A percentile compares a stretch with the other conserved stretches of the same genome.
These are phyloP conservation scores for Astyanax mexicanus DNA, from an alignment of 2,797 vertebrate genomes.

Conservation along the genomic window DNA sequence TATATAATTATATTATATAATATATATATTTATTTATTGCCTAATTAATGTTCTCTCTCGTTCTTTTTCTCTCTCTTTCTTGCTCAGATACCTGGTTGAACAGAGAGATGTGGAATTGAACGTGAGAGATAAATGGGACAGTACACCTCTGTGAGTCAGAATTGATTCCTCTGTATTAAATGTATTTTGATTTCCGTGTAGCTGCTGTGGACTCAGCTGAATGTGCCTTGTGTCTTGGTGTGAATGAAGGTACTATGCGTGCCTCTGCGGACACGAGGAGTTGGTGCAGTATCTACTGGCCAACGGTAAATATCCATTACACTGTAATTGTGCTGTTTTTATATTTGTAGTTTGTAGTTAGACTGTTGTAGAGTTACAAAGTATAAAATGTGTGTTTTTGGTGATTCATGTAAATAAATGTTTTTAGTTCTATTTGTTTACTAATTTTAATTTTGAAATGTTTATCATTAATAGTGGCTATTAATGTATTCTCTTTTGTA, in stretches of 20 bases:
- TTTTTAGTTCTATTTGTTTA: too few relatives aligned
- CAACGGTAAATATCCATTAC: conserved; percentile 87
- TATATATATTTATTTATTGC: too few relatives aligned
- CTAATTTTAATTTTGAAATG: too few relatives aligned
- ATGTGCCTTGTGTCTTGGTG: not conserved
- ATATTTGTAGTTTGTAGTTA: too few relatives aligned
- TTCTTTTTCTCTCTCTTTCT: conserved; percentile 7
- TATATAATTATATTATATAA: too few relatives aligned
- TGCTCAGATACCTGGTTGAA: conserved; percentile 90
- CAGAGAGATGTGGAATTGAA: conserved; percentile 97
- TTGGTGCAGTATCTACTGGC: conserved; percentile 94
- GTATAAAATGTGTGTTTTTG: too few relatives aligned
- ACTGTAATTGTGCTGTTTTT: too few relatives aligned
- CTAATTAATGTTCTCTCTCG: not conserved
- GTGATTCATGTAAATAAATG: too few relatives aligned
- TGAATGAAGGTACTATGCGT: conserved; percentile 90
- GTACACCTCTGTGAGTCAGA: conserved; percentile 91
- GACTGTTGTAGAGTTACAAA: too few relatives aligned
- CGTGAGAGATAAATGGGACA: conserved; percentile 97
- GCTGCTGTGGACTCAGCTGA: not conserved
- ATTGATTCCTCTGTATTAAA: not conserved
- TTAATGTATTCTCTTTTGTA: too few relatives aligned
- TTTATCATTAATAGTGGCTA: too few relatives aligned
- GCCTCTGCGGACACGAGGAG: conserved; percentile 95
- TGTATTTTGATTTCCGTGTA: not conserved